Percentiles rank a stretch among this genome's conserved stretches.
Conservation (phyloP, 2,797 vertebrate genomes). For the Poecile montanus region DNA sequence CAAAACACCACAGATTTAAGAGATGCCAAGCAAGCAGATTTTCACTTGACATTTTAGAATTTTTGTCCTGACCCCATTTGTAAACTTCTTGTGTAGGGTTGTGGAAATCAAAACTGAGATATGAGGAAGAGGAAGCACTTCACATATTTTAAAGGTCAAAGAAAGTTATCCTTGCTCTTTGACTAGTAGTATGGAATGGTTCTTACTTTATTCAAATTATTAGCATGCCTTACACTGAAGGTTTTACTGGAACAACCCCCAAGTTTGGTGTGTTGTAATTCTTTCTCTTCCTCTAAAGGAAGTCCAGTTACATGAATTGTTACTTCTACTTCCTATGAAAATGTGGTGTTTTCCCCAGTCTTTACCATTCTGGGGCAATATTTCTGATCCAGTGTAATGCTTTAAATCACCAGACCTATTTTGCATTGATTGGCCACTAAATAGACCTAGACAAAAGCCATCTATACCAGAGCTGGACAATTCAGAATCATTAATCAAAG, state of each 20-base stretch:
- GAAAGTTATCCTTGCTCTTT: background rate
- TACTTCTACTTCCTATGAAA: background rate
- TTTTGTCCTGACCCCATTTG: background rate
- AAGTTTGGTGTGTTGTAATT: background rate
- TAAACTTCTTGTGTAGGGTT: fast-evolving
- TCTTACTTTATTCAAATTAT: background rate
- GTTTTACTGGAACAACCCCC: background rate
- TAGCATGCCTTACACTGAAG: background rate
- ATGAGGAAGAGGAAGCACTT: background rate
- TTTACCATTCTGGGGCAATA: background rate
- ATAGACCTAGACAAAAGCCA: slow-evolving; percentile 68
- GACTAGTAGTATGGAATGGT: background rate
- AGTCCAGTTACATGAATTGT: background rate
- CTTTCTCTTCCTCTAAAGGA: background rate
- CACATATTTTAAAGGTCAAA: background rate
- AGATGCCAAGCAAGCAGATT: background rate
- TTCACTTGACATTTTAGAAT: background rate
- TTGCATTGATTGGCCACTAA: slow-evolving; percentile 71
- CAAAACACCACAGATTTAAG: background rate
- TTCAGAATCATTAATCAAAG: slow-evolving; percentile 72
- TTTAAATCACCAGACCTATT: slow-evolving; percentile 70
- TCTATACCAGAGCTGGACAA: slow-evolving; percentile 59
- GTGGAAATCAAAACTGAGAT: background rate
- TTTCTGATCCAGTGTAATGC: slow-evolving; percentile 29
- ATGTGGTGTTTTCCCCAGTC: background rate